These are phyloP conservation scores for Seira musarum DNA, from an alignment of 2,888 invertebrate species.

Conservation along the genomic window DNA sequence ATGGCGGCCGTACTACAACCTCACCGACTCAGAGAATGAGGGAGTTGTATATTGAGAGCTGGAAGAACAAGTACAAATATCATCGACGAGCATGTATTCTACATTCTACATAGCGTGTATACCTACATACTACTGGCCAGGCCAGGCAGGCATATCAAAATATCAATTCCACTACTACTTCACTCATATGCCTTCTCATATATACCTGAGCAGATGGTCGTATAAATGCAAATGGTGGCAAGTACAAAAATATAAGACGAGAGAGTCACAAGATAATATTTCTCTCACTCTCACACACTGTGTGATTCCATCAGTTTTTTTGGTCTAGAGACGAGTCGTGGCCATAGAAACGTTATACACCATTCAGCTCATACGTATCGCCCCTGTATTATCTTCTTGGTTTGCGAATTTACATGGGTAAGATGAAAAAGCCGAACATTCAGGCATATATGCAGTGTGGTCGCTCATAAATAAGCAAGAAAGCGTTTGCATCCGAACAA, in stretches of 20 bases:
- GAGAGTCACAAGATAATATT: background rate
- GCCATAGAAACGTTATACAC: background rate
- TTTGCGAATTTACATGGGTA: background rate
- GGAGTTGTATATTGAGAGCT: slow-evolving; percentile 33
- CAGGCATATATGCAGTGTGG: background rate
- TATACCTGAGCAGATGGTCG: background rate
- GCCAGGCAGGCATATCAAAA: background rate
- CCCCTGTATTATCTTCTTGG: background rate
- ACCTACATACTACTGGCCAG: background rate
- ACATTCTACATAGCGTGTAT: background rate
- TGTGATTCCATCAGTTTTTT: background rate
- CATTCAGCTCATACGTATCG: background rate
- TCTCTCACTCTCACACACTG: background rate
- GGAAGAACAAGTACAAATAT: slow-evolving; percentile 24
- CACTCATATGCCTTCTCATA: background rate
- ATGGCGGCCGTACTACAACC: slow-evolving; percentile 51
- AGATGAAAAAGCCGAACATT: background rate
- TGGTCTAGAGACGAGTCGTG: too few relatives aligned
- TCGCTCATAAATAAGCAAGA: background rate
- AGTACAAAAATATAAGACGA: background rate
- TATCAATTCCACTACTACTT: background rate
- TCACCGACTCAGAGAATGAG: slow-evolving; percentile 40
- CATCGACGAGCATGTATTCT: background rate
- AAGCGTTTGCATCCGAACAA: background rate
- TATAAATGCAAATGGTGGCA: background rate